Conservation (phyloP, 2,888 invertebrate species). For the Lingula anatina region DNA sequence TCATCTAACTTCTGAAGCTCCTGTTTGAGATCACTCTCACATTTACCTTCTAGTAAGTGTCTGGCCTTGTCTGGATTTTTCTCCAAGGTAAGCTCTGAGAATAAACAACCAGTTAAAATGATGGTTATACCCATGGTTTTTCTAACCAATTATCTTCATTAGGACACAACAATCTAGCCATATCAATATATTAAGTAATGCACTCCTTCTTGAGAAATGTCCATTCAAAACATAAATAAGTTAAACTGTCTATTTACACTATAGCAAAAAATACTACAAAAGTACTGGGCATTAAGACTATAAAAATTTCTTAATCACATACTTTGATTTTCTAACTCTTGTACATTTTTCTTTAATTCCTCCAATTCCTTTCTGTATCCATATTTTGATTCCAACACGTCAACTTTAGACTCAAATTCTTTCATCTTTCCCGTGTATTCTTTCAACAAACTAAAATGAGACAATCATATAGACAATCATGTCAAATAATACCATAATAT, state of each 20-base stretch:
- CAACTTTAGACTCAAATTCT: constrained; percentile 2
- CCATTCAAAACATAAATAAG: no score
- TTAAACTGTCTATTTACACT: no score
- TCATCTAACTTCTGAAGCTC: constrained; percentile 2
- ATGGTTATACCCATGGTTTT: background rate
- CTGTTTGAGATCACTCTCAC: constrained; percentile 5
- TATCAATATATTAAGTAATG: no score
- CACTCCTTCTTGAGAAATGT: no score
- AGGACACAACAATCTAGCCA: constrained; percentile 2
- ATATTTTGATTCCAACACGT: constrained; percentile 3
- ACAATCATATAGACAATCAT: no score
- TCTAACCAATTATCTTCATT: background rate
- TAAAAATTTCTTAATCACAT: background rate
- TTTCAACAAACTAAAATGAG: constrained; percentile 6
- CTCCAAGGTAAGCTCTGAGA: constrained; percentile 6
- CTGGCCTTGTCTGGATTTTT: constrained; percentile 4
- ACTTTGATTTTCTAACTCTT: constrained; percentile 5
- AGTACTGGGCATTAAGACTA: background rate
- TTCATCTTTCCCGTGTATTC: constrained; percentile 8
- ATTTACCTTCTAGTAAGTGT: constrained; percentile 4
- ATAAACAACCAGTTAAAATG: background rate
- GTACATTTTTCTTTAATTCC: constrained; percentile 1
- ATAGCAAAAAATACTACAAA: no score
- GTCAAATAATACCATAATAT: no score
- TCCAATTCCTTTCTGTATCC: constrained; percentile 4